Base-by-base conservation (phyloP, 2,113 vertebrate genomes). In the Azemiops feae region DNA sequence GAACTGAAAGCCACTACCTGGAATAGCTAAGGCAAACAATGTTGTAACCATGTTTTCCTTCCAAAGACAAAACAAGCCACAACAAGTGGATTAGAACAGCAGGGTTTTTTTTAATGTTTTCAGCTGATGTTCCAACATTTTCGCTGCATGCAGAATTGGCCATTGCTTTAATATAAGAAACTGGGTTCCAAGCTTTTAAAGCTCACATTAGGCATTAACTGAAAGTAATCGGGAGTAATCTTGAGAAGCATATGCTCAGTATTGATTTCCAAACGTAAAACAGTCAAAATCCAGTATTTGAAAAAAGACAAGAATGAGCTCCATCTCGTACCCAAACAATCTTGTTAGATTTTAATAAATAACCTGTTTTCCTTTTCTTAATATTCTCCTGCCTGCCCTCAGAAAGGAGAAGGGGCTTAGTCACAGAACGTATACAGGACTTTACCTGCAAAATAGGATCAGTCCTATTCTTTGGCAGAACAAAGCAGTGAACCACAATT, bases 1-100 rank as follows among this genome's bases (percentile, higher is more conserved):
- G 55, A 92, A 0, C 89, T 93, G 64, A 2, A 4, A 91, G 90
- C 90, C 92, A 90, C 23, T 7, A 14, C 14, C 10, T 85, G 25
- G 50, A 88, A 4, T 3, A 20, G 85, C 45, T 23, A 0, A 50
- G 10, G 25, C 12, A n/a, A 87, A 55, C 39, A 30, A 85, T 45
- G 53, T 23, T 34, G 2, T 23, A 91, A 25, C 30, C 50, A 10
- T 54, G 60, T 34, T 92, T 69, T 54, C 34, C 27, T 81, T 69
- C 34, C n/a, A 1, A n/a, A 74, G 58, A 54, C 30, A 88, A 88
- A 92, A 69, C 45, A 92, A 88, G 57, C 43, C n/a, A 27, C n/a
- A n/a, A 52, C 34, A 88, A 69, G 57, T 1, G 14, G 34, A 47
- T 3, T 4, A 12, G 8, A 43, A 25, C 9, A 50, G 45, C 5